phyloP scores from a whole-genome alignment of 2,888 invertebrate genomes.

The Bhutanitis thaidina region DNA sequence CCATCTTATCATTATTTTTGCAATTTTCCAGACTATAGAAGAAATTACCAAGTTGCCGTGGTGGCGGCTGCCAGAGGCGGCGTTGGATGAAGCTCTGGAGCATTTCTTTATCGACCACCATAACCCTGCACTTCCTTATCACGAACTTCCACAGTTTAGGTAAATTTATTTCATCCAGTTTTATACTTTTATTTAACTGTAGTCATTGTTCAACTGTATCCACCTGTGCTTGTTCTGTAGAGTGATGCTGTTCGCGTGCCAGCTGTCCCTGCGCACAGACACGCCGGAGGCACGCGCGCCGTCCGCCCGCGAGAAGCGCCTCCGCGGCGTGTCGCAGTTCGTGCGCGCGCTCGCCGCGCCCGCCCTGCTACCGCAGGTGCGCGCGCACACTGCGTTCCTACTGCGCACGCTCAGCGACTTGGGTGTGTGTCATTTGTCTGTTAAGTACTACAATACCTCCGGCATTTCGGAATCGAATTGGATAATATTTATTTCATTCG shows the following conservation, averaged over 20 bases:
- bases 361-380: slow-evolving; percentile 35
- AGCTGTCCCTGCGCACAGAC: slow-evolving; percentile 25
- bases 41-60: slow-evolving; percentile 56
- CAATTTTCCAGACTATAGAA: slow-evolving; percentile 43
- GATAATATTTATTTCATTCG: too few species aligned
- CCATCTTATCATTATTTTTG: too few species aligned
- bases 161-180: slow-evolving; percentile 22
- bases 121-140: slow-evolving; percentile 46
- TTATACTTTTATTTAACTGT: too few species aligned
- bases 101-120: slow-evolving; percentile 53
- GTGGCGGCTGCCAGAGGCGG: slow-evolving; percentile 46
- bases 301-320: too few species aligned
- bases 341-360: slow-evolving; percentile 43
- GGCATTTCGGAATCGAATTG: too few species aligned
- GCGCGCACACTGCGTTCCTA: slow-evolving; percentile 24
- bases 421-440: too few species aligned
- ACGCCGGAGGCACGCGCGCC: neutral
- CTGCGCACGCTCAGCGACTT: too few species aligned
- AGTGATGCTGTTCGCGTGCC: slow-evolving; percentile 45
- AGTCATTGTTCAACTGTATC: too few species aligned
- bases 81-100: slow-evolving; percentile 49
- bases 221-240: slow-evolving; percentile 29
- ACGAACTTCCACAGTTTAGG: slow-evolving; percentile 55
- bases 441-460: too few species aligned
- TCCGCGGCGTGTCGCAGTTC: slow-evolving; percentile 45